Percentiles rank a stretch among this genome's conserved stretches.
These are phyloP conservation scores for Atta colombica DNA, from an alignment of 1,140 invertebrate species.

Conservation along the genomic window DNA sequence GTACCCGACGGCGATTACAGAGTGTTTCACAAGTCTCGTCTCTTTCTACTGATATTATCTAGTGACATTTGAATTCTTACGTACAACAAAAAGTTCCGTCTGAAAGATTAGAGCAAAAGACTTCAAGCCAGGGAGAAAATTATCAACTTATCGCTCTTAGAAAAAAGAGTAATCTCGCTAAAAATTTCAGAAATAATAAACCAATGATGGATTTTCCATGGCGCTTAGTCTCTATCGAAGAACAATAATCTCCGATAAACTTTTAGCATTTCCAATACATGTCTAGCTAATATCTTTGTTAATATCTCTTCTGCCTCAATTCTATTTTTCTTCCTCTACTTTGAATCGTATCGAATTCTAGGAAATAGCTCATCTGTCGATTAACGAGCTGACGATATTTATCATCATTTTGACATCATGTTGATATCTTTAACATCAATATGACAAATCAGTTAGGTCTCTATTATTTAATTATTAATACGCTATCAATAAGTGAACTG, in stretches of 20 bases:
- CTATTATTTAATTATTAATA: neutral
- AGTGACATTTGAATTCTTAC: neutral
- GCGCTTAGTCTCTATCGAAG: neutral
- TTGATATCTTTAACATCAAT: no score
- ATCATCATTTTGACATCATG: no score
- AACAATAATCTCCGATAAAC: neutral
- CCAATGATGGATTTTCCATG: neutral
- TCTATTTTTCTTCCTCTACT: neutral
- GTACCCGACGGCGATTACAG: constrained; percentile 9
- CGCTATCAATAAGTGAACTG: neutral
- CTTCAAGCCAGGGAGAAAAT: neutral
- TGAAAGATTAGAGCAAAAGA: neutral
- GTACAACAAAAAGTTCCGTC: neutral
- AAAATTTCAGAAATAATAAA: neutral
- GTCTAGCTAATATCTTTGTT: neutral
- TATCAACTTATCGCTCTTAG: neutral
- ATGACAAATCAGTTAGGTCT: neutral
- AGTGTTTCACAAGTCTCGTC: neutral
- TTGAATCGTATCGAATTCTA: neutral
- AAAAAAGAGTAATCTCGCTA: neutral
- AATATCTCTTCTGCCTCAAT: neutral
- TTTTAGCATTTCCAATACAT: neutral
- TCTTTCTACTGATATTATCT: neutral
- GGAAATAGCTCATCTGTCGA: neutral
- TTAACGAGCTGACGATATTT: no score